Evolutionary conservation across 2,113 vertebrate genomes (phyloP), one percentile per base, ranked within the genome.

Genomic region (Craseonycteris thonglongyai): DNA sequence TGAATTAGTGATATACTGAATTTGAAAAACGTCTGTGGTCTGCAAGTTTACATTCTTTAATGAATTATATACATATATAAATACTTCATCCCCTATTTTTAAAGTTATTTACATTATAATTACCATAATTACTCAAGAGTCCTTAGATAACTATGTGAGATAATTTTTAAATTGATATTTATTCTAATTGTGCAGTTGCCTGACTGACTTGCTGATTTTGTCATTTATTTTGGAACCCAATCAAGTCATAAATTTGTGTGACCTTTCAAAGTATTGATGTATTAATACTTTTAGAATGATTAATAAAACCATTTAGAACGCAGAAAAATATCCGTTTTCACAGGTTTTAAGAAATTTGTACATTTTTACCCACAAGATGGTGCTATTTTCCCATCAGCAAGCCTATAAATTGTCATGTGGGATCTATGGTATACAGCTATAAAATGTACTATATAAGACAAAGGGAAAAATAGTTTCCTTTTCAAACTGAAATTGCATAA

Each of bases 321-420:
- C 13, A 91, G 33, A 15, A 75, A 78, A 89, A 58, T 38, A 0
- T 79, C 2, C 26, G 28, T 68, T 85, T 79, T 76, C 24, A n/a
- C 3, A 72, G 7, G 6, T 65, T 68, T 94, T 75, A 78, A 82
- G 18, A 49, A 47, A 72, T 35, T 12, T 93, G 2, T 6, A 28
- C 79, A 59, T 8, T 19, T 15, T 33, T 76, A 1, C 9, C 98
- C 98, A 22, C 98, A 97, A 98, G 98, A 72, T 98, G 98, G 97
- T 95, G 97, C 97, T 97, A 56, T 91, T 88, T 91, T 93, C 75
- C 96, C 95, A 95, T 3, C 1, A 9, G 91, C 90, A 35, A 88
- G 16, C 7, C 30, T 49, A 18, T 22, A 61, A 87, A 49, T 16
- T 13, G 30, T 49, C 19, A 0, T n/a, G 11, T 69, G 11, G 9